Evolutionary conservation across 2,888 invertebrate species (phyloP).

Genomic region (Polyommatus iphigenia): DNA sequence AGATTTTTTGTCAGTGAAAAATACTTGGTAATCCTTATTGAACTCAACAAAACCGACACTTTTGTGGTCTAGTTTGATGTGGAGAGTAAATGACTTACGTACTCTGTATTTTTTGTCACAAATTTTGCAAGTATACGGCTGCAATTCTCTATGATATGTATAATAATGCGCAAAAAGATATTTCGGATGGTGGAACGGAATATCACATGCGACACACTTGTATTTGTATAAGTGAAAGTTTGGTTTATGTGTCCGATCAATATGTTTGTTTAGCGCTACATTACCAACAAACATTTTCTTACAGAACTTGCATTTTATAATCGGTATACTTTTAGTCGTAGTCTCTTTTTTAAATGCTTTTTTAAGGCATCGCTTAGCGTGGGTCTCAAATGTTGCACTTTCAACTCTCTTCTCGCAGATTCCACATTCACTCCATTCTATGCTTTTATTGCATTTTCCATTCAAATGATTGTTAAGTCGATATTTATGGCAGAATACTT

Average conservation of each 20-base stretch:
- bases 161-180: conserved; percentile 63
- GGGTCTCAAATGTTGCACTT: background rate
- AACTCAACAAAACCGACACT: conserved; percentile 65
- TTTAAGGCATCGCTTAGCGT: conserved; percentile 45
- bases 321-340: conserved; percentile 46
- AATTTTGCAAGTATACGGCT: conserved; percentile 65
- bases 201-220: conserved; percentile 55
- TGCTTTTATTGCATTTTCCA: background rate
- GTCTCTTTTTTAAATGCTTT: conserved; percentile 51
- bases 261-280: conserved; percentile 53
- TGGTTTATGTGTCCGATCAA: conserved; percentile 51
- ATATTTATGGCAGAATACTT: conserved; percentile 46
- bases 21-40: conserved; percentile 64
- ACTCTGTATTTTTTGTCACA: conserved; percentile 57
- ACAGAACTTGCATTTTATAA: conserved; percentile 58
- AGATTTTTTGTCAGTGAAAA: conserved; percentile 60
- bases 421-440: background rate
- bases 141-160: conserved; percentile 55
- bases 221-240: conserved; percentile 63
- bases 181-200: conserved; percentile 62
- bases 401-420: conserved; percentile 4
- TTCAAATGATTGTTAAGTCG: conserved; percentile 46
- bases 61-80: conserved; percentile 64
- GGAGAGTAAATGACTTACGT: conserved; percentile 62
- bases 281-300: conserved; percentile 56